Evolutionary conservation across 92 coral and sea anemone species (phyloP).

Genomic region (Palythoa grandis): DNA sequence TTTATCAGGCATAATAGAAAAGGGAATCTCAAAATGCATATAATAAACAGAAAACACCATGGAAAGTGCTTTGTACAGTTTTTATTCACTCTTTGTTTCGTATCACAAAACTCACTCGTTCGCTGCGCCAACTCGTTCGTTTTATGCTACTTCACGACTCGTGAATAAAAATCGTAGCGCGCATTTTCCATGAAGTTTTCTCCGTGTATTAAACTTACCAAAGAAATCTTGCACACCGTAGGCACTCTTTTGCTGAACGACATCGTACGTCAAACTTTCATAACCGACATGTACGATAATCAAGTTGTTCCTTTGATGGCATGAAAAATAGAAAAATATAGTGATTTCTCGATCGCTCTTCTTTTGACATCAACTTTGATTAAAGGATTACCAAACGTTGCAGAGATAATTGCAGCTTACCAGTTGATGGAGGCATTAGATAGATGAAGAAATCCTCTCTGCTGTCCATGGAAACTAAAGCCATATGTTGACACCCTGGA

Average conservation of each 20-base stretch:
- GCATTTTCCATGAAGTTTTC: too few species aligned
- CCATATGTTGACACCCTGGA: slow-evolving; percentile 28
- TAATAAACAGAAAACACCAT: too few species aligned
- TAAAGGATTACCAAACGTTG: too few species aligned
- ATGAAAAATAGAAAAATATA: not conserved
- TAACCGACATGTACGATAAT: slow-evolving; percentile 4
- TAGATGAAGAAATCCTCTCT: not conserved
- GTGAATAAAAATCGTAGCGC: too few species aligned
- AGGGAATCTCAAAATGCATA: too few species aligned
- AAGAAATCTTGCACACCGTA: slow-evolving; percentile 25
- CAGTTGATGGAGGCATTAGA: not conserved
- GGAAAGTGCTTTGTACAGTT: too few species aligned
- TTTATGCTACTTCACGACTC: too few species aligned
- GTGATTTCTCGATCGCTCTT: not conserved
- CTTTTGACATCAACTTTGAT: not conserved
- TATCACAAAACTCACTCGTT: too few species aligned
- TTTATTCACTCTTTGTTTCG: too few species aligned
- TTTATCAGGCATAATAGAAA: too few species aligned
- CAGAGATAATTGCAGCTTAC: not conserved
- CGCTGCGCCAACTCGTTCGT: too few species aligned
- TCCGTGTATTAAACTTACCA: not conserved
- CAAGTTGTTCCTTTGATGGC: slow-evolving; percentile 14
- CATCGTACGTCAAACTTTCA: slow-evolving; percentile 24
- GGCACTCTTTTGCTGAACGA: slow-evolving; percentile 26
- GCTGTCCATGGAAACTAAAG: slow-evolving; percentile 1